Percentiles rank a stretch among this genome's conserved stretches.
These are phyloP conservation scores for Macrophya alboannulata DNA, from an alignment of 2,888 invertebrate species.

Conservation along the genomic window DNA sequence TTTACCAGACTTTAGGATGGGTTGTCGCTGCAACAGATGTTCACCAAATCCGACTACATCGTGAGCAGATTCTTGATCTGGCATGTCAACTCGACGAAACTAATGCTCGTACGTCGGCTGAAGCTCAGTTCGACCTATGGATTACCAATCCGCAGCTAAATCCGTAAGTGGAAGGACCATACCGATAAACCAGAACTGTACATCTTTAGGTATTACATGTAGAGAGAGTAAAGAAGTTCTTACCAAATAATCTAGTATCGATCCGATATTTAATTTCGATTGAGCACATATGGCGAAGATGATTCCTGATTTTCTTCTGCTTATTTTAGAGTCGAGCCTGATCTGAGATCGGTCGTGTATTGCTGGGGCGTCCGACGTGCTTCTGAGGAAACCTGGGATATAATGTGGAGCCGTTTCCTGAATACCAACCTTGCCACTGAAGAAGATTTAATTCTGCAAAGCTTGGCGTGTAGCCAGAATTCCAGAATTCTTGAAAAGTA, in stretches of 20 bases:
- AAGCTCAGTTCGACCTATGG: conserved; percentile 72
- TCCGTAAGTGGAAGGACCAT: conserved; percentile 28
- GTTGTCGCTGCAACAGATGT: conserved; percentile 79
- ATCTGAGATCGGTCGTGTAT: conserved; percentile 88
- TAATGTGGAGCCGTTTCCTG: conserved; percentile 84
- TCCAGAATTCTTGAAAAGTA: conserved; percentile 80
- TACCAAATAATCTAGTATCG: no score
- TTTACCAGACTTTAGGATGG: conserved; percentile 82
- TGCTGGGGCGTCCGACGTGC: conserved; percentile 88
- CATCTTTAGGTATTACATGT: neutral
- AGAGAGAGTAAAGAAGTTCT: neutral
- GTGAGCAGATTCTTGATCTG: conserved; percentile 84
- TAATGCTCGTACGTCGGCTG: conserved; percentile 83
- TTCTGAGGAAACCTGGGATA: conserved; percentile 83
- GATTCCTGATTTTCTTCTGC: neutral
- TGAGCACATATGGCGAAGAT: no score
- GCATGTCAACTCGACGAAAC: conserved; percentile 85
- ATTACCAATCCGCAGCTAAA: conserved; percentile 22
- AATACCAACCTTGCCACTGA: conserved; percentile 86
- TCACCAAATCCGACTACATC: conserved; percentile 83
- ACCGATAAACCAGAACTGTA: neutral
- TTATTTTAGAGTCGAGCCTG: conserved; percentile 81
- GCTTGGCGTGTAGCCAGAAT: conserved; percentile 86
- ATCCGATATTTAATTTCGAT: neutral
- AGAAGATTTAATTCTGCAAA: conserved; percentile 84